These are phyloP conservation scores for Ceratothoa steindachneri DNA, from an alignment of 2,888 invertebrate genomes.

Conservation along the genomic window DNA sequence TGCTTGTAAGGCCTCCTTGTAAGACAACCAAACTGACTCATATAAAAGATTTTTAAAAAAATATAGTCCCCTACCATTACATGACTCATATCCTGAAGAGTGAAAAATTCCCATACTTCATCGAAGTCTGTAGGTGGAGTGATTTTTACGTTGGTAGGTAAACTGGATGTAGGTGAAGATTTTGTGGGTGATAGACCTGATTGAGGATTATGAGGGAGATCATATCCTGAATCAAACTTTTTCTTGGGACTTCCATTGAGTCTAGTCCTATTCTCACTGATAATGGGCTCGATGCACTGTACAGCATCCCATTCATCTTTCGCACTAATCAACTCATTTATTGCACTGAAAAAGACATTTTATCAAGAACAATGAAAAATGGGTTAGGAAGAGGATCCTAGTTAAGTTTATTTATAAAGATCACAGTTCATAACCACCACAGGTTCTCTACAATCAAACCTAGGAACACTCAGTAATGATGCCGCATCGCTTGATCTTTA, in stretches of 20 bases:
- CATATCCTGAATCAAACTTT: slow-evolving; percentile 8
- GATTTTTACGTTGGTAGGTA: slow-evolving; percentile 9
- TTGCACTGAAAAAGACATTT: slow-evolving; percentile 21
- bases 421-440: too few species aligned
- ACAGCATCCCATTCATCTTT: slow-evolving; percentile 45
- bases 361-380: neutral
- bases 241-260: slow-evolving; percentile 3
- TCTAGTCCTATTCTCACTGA: slow-evolving; percentile 8
- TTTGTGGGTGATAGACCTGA: slow-evolving; percentile 6
- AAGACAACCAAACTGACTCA: too few species aligned
- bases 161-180: slow-evolving; percentile 2
- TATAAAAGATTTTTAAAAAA: neutral
- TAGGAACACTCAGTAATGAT: too few species aligned
- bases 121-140: slow-evolving; percentile 46
- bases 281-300: slow-evolving; percentile 38
- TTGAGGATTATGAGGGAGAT: slow-evolving; percentile 6
- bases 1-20: too few species aligned
- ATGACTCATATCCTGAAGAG: slow-evolving; percentile 45
- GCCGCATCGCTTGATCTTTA: too few species aligned
- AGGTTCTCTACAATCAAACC: too few species aligned
- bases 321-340: slow-evolving; percentile 37
- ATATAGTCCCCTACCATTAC: slow-evolving; percentile 31
- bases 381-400: too few species aligned
- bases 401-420: neutral
- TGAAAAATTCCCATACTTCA: slow-evolving; percentile 46